A percentile compares a stretch with the other conserved stretches of the same genome.
These are phyloP conservation scores for Euzophera pinguis DNA, from an alignment of 2,888 invertebrate genomes.

Conservation along the genomic window DNA sequence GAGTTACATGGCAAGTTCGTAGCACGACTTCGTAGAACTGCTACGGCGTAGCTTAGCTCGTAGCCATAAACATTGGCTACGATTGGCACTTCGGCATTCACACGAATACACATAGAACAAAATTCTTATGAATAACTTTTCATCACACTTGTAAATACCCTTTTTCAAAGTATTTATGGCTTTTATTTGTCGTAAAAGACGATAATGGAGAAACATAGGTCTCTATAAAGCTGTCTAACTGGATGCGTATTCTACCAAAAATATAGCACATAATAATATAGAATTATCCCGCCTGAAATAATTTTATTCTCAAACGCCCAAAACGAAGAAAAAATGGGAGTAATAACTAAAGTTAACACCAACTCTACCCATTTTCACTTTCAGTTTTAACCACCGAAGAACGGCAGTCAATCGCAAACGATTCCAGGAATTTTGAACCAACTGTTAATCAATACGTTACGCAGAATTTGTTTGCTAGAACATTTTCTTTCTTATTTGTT, in stretches of 20 bases:
- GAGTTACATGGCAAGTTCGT: not conserved
- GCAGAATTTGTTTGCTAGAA: not conserved
- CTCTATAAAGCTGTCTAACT: too few species aligned
- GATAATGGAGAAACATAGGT: too few species aligned
- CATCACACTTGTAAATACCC: too few species aligned
- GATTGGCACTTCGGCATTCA: not conserved
- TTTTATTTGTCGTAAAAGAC: too few species aligned
- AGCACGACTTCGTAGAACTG: not conserved
- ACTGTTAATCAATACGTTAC: constrained; percentile 4
- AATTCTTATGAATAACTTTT: not conserved
- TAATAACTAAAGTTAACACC: too few species aligned
- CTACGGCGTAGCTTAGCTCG: constrained; percentile 5
- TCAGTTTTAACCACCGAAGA: not conserved
- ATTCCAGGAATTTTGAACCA: constrained; percentile 7
- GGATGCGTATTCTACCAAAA: too few species aligned
- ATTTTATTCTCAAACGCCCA: too few species aligned
- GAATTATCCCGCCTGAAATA: too few species aligned
- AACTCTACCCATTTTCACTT: not conserved
- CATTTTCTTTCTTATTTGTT: not conserved
- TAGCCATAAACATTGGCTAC: not conserved
- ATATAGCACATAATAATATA: too few species aligned
- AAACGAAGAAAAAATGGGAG: too few species aligned
- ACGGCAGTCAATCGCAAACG: not conserved
- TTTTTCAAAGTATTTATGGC: too few species aligned
- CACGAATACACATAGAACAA: too few species aligned